Conservation (phyloP, 2,113 vertebrate genomes). For the Psephotus haematonotus region DNA sequence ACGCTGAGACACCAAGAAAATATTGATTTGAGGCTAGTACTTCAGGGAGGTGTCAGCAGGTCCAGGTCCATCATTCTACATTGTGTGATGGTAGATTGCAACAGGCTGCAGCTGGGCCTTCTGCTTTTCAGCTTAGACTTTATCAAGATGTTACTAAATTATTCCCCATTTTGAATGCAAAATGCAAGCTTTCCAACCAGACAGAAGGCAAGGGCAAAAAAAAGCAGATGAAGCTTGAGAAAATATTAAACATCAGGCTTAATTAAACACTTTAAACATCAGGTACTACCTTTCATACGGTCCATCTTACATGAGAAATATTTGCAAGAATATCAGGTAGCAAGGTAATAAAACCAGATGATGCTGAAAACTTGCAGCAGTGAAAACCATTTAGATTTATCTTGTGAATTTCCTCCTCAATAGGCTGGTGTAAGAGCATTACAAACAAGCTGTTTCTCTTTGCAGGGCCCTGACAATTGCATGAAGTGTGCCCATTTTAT, state of each 20-base stretch:
- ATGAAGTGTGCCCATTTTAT: slow-evolving; percentile 81
- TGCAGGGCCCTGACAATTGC: slow-evolving; percentile 85
- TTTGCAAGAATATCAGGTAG: not conserved
- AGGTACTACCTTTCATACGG: not conserved
- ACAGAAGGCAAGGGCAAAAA: not conserved
- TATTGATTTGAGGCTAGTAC: not conserved
- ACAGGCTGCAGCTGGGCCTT: not conserved
- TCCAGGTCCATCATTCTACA: not conserved
- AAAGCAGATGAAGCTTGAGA: not conserved
- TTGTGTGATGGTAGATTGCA: not conserved
- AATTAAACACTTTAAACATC: not conserved
- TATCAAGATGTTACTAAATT: not conserved
- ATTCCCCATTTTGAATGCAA: not conserved
- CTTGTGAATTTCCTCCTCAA: not conserved
- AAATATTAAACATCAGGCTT: not conserved
- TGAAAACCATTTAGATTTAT: not conserved
- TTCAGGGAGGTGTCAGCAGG: not conserved
- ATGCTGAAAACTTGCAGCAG: not conserved
- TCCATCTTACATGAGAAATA: not conserved
- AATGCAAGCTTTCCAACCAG: not conserved
- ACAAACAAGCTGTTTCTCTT: not conserved
- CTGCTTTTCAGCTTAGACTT: not conserved
- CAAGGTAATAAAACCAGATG: not conserved
- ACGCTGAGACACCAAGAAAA: not conserved
- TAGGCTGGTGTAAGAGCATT: not conserved